Evolutionary conservation across 2,797 vertebrate species (phyloP), one percentile per base, ranked within the genome.

Genomic region (Sebastiscus albofasciatus): DNA sequence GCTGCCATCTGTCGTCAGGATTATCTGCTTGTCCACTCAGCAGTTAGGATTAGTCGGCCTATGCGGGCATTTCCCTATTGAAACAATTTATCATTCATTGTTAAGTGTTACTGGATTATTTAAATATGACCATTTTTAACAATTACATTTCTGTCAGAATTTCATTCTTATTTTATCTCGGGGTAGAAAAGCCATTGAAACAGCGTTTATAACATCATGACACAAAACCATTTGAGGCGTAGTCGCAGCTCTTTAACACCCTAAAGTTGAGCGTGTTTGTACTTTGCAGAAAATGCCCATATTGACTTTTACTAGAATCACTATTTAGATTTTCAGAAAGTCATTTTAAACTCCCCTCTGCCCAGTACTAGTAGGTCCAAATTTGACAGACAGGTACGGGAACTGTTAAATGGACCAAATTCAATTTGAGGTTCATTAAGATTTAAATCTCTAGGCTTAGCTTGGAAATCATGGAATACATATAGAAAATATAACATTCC

Each of bases 1-100:
- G 82, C 83, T 22, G 78, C 84, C 87, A 79, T 78, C 87, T 89
- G 80, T 77, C 14, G 83, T 72, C 59, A 31, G 86, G 65, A 79
- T 77, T 56, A 84, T 78, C 72, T 58, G 75, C 26, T 77, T 36
- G 81, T 75, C 77, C 72, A 81, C 76, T 88, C 90, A 79, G 86
- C 82, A 72, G 20, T 26, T 24, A 8, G 72, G 76, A 74, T 84
- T 72, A 84, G 27, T 6, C 4, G 70, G 8, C n/a, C 61, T 55
- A 29, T 46, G n/a, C 22, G n/a, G 62, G 36, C 46, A 16, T 77
- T 76, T 67, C 39, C 39, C 39, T 42, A 42, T 42, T 42, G 39
- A 42, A 42, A 42, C 42, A 20, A 49, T 49, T 49, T 2, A 49
- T 18, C 46, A 49, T 49, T 46, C 20, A 49, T 49, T 46, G 42